Conservation (phyloP, 1,140 invertebrate species). For the Trichogramma pretiosum region DNA sequence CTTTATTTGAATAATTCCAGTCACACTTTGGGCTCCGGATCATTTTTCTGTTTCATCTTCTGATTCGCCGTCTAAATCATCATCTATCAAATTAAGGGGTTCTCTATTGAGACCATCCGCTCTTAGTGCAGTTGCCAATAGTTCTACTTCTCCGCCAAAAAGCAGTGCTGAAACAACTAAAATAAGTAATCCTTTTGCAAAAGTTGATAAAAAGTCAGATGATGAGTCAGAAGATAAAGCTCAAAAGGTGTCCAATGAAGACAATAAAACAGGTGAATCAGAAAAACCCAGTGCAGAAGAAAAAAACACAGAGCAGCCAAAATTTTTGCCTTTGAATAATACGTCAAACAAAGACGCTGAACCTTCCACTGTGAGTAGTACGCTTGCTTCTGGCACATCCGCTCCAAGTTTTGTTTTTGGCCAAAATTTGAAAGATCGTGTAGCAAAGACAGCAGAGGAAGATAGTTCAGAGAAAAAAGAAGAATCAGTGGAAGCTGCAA, state of each 20-base stretch:
- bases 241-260: conserved; percentile 16
- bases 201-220: conserved; percentile 19
- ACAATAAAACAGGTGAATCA: conserved; percentile 14
- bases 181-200: conserved; percentile 35
- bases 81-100: conserved; percentile 29
- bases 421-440: conserved; percentile 81
- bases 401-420: conserved; percentile 75
- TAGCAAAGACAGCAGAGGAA: conserved; percentile 49
- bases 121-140: conserved; percentile 27
- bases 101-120: conserved; percentile 34
- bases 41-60: too few relatives aligned
- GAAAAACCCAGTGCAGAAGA: conserved; percentile 19
- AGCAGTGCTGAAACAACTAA: conserved; percentile 32
- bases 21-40: too few relatives aligned
- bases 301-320: conserved; percentile 29
- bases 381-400: conserved; percentile 32
- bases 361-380: conserved; percentile 32
- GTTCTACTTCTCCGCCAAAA: conserved; percentile 19
- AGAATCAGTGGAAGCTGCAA: conserved; percentile 38
- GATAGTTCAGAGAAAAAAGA: conserved; percentile 40
- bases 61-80: too few relatives aligned
- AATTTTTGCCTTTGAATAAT: conserved; percentile 34
- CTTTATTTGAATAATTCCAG: too few relatives aligned
- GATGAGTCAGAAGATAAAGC: conserved; percentile 4
- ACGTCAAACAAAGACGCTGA: conserved; percentile 34